These are phyloP conservation scores for Dione vanillae DNA, from an alignment of 2,888 invertebrate species.

Conservation along the genomic window DNA sequence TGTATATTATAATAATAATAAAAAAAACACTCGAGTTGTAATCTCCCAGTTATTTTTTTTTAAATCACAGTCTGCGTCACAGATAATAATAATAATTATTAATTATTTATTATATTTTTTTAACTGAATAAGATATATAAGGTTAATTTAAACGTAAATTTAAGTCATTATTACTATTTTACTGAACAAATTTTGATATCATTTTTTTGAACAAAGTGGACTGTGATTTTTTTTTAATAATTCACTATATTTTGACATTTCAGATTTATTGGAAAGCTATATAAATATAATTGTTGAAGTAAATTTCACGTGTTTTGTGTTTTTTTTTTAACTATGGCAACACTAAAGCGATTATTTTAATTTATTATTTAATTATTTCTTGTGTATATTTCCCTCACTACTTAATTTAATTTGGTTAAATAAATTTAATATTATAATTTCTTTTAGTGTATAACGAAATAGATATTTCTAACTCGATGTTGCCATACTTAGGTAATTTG, in stretches of 20 bases:
- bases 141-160: background rate
- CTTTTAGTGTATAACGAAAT: background rate
- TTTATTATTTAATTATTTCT: background rate
- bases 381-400: background rate
- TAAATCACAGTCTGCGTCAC: conserved; percentile 1
- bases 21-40: conserved; percentile 37
- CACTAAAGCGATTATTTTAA: background rate
- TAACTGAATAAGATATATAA: background rate
- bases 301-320: conserved; percentile 9
- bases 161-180: background rate
- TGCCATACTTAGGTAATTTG: conserved; percentile 8
- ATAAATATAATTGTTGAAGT: conserved; percentile 5
- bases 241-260: background rate
- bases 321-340: background rate
- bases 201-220: conserved; percentile 1
- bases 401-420: background rate
- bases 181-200: conserved; percentile 16
- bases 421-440: background rate
- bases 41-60: conserved; percentile 21
- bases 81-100: background rate
- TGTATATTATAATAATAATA: conserved; percentile 22
- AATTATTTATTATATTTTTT: conserved; percentile 3
- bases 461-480: background rate
- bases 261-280: too few species aligned
- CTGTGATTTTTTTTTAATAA: background rate